Conservation (phyloP, 2,113 vertebrate genomes). For the Phodopus roborovskii region DNA sequence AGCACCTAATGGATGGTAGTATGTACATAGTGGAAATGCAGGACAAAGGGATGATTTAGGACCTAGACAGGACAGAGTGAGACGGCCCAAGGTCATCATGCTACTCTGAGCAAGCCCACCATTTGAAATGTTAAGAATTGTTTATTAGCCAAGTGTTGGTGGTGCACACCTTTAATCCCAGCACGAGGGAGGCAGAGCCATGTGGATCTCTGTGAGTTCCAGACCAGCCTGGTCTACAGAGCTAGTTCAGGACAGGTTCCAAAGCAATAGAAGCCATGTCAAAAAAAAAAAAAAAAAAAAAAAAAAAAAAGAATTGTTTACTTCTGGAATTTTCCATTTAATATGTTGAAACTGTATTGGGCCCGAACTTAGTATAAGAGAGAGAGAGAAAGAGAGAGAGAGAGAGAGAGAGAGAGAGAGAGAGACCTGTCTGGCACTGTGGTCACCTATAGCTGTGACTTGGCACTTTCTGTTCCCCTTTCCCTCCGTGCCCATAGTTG, state of each 20-base stretch:
- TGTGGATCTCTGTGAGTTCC: too few species aligned
- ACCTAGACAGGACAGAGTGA: not conserved
- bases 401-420: not conserved
- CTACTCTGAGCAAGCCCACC: not conserved
- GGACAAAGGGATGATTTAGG: not conserved
- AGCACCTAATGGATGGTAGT: not conserved
- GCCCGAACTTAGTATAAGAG: too few species aligned
- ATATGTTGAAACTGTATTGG: not conserved
- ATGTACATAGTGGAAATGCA: not conserved
- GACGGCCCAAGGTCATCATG: not conserved
- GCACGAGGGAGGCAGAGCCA: too few species aligned
- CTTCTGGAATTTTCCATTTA: not conserved
- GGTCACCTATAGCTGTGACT: not conserved
- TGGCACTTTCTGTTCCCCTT: not conserved
- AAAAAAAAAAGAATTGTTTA: too few species aligned
- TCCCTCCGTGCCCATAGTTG: rapidly evolving
- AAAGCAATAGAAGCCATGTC: too few species aligned
- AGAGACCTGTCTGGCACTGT: not conserved
- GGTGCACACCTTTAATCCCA: too few species aligned
- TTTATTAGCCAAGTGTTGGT: not conserved
- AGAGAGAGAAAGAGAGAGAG: too few species aligned
- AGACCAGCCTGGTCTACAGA: too few species aligned
- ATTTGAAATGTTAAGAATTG: not conserved
- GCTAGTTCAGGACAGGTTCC: too few species aligned
- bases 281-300: too few species aligned